phyloP scores from a whole-genome alignment of 1,140 invertebrate species.

The Cherax quadricarinatus region DNA sequence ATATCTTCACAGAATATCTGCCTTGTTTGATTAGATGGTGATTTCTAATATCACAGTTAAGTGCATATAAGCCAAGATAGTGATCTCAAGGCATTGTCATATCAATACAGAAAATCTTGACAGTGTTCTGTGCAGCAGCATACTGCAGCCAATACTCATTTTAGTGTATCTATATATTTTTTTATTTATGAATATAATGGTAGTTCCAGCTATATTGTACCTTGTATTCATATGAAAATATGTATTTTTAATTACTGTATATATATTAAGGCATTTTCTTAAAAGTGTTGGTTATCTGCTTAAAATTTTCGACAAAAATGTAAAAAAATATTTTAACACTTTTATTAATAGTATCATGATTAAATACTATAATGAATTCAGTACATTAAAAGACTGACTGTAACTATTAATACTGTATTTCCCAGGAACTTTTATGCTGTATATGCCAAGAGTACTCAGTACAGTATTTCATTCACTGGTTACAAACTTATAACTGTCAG shows the following conservation, averaged over 20 bases:
- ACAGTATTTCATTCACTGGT: neutral
- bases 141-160: neutral
- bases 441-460: neutral
- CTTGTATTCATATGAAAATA: neutral
- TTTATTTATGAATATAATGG: neutral
- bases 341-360: neutral
- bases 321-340: neutral
- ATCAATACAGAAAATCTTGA: neutral
- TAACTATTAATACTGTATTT: neutral
- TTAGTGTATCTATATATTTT: neutral
- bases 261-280: neutral
- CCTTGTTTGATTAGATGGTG: neutral
- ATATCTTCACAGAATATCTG: neutral
- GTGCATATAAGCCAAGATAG: neutral
- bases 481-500: neutral
- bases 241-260: neutral
- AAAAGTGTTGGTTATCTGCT: neutral
- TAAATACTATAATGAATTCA: neutral
- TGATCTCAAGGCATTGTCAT: slow-evolving; percentile 6
- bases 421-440: neutral
- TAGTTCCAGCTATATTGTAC: neutral
- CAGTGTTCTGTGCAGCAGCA: neutral
- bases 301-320: neutral
- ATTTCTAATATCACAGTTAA: neutral
- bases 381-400: neutral